phyloP scores from a whole-genome alignment of 2,888 invertebrate genomes.

The Crocallis elinguaria region DNA sequence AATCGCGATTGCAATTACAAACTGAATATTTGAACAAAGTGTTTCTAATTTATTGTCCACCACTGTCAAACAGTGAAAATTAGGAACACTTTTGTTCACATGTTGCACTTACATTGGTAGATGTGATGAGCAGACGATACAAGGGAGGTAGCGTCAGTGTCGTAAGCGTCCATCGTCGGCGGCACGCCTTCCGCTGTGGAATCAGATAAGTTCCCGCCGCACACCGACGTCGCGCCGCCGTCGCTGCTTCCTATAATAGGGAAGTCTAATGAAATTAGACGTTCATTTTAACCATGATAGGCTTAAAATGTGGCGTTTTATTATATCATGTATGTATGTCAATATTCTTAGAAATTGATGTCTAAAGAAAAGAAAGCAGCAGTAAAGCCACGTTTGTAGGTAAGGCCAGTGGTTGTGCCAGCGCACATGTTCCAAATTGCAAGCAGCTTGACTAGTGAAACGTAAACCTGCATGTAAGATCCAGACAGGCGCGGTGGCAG shows the following conservation, averaged over 20 bases:
- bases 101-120: conserved; percentile 90
- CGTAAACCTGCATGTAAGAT: too few relatives aligned
- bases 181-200: conserved; percentile 91
- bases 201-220: conserved; percentile 92
- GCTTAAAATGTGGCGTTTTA: neutral
- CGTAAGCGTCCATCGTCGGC: conserved; percentile 87
- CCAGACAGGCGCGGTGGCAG: too few relatives aligned
- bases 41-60: too few relatives aligned
- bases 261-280: conserved; percentile 15
- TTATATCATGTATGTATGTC: too few relatives aligned
- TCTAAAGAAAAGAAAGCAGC: too few relatives aligned
- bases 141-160: conserved; percentile 89
- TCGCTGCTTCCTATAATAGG: conserved; percentile 87
- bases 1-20: too few relatives aligned
- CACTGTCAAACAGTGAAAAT: neutral
- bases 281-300: neutral
- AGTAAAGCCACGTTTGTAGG: too few relatives aligned
- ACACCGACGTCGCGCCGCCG: conserved; percentile 91
- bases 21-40: too few relatives aligned
- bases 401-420: too few relatives aligned
- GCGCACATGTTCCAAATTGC: too few relatives aligned
- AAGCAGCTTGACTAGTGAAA: too few relatives aligned
- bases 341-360: too few relatives aligned
- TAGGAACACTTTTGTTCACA: neutral
- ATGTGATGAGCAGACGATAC: conserved; percentile 89